Conservation (phyloP, 2,888 invertebrate species). For the Lasius fuliginosus region DNA sequence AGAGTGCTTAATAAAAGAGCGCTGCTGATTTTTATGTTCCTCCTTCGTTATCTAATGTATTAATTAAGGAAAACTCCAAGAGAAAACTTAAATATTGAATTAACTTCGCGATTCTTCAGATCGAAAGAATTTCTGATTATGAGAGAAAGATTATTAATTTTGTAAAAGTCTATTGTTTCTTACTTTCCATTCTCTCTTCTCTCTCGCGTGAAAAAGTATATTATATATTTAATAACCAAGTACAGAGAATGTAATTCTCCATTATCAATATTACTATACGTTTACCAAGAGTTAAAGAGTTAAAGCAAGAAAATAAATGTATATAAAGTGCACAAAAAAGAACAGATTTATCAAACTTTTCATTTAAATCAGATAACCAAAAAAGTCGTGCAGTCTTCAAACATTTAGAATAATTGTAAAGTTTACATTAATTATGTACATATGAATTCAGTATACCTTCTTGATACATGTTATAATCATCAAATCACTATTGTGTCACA, state of each 20-base stretch:
- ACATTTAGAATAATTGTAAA: neutral
- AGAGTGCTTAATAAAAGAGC: neutral
- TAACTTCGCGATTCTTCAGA: neutral
- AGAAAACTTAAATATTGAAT: neutral
- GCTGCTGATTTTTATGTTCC: neutral
- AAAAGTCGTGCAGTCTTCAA: neutral
- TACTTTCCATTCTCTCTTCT: neutral
- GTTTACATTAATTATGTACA: neutral
- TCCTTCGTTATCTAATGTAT: neutral
- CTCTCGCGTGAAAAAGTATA: neutral
- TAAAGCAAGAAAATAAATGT: neutral
- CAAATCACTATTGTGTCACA: neutral
- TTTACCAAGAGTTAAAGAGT: neutral
- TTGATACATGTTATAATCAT: neutral
- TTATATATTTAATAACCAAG: neutral
- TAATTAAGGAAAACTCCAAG: neutral
- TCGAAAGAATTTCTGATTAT: neutral
- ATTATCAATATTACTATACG: neutral
- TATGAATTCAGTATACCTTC: neutral
- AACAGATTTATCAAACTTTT: slow-evolving; percentile 1
- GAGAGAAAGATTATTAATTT: neutral
- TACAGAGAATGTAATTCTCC: neutral
- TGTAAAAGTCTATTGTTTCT: neutral
- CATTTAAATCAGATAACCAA: neutral
- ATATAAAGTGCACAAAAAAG: neutral